These are phyloP conservation scores for Andrena bucephala DNA, from an alignment of 2,888 invertebrate species.

Conservation along the genomic window DNA sequence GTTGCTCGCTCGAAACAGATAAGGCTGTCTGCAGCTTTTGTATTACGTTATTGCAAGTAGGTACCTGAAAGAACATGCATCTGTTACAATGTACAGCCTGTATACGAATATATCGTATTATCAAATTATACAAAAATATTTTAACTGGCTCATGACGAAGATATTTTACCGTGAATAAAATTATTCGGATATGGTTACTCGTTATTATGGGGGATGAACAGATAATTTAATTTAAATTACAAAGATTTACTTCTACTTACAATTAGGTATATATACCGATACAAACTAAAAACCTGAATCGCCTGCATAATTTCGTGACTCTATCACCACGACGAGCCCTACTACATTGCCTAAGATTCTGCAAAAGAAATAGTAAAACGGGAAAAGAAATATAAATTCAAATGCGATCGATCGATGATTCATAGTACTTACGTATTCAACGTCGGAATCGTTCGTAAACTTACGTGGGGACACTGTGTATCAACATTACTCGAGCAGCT, in stretches of 20 bases:
- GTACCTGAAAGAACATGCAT: not conserved
- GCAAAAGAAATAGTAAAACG: not conserved
- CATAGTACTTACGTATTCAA: not conserved
- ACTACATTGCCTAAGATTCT: not conserved
- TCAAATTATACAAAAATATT: not conserved
- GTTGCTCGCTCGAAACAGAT: not conserved
- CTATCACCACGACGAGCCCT: not conserved
- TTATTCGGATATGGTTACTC: not conserved
- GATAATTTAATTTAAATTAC: too few species aligned
- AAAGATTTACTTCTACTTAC: too few species aligned
- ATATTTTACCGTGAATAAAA: not conserved
- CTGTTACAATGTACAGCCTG: not conserved
- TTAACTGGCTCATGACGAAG: not conserved
- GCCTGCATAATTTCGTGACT: not conserved
- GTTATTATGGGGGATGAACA: too few species aligned
- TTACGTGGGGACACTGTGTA: constrained; percentile 35
- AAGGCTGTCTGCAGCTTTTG: not conserved
- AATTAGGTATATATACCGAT: too few species aligned
- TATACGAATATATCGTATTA: not conserved
- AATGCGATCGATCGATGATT: constrained; percentile 36
- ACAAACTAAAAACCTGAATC: too few species aligned
- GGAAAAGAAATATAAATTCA: not conserved
- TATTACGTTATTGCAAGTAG: not conserved
- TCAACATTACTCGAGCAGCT: constrained; percentile 51
- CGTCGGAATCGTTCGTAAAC: constrained; percentile 30